Evolutionary conservation across 2,113 vertebrate genomes (phyloP).

Genomic region (Oncorhynchus masou): DNA sequence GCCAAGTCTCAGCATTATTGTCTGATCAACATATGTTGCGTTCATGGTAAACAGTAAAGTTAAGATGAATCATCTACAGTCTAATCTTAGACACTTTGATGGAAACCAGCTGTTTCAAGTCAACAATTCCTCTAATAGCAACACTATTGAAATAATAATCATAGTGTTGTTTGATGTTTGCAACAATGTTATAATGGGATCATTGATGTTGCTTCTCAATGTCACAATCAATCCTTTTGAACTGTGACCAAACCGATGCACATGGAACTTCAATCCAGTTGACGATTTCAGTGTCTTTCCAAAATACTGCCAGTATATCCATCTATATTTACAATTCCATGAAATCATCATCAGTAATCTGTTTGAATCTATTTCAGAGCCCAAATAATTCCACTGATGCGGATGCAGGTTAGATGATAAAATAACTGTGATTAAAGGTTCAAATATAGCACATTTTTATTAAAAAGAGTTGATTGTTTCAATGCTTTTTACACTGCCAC

Average conservation of each 20-base stretch:
- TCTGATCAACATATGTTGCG: not conserved
- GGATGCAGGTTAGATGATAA: constrained; percentile 30
- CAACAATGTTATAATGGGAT: constrained; percentile 52
- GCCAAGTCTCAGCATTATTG: not conserved
- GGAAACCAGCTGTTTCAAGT: not conserved
- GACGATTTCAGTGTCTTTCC: constrained; percentile 34
- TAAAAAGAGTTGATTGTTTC: not conserved
- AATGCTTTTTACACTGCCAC: constrained; percentile 31
- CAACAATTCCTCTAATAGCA: not conserved
- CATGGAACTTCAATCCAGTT: constrained; percentile 36
- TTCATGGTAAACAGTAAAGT: constrained; percentile 10
- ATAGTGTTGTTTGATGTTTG: constrained; percentile 30
- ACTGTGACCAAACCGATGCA: constrained; percentile 65
- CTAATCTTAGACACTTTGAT: not conserved
- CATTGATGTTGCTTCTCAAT: constrained; percentile 4
- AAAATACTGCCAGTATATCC: constrained; percentile 57
- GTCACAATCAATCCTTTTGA: constrained; percentile 28
- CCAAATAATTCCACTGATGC: constrained; percentile 21
- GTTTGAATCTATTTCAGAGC: constrained; percentile 47
- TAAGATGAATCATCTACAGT: not conserved
- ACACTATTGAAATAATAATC: not conserved
- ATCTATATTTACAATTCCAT: constrained; percentile 37
- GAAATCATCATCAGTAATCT: constrained; percentile 31
- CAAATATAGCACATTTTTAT: constrained; percentile 48
- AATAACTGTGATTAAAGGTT: constrained; percentile 43